Evolutionary conservation across 1,140 invertebrate genomes (phyloP).

Genomic region (Anoplophora glabripennis): DNA sequence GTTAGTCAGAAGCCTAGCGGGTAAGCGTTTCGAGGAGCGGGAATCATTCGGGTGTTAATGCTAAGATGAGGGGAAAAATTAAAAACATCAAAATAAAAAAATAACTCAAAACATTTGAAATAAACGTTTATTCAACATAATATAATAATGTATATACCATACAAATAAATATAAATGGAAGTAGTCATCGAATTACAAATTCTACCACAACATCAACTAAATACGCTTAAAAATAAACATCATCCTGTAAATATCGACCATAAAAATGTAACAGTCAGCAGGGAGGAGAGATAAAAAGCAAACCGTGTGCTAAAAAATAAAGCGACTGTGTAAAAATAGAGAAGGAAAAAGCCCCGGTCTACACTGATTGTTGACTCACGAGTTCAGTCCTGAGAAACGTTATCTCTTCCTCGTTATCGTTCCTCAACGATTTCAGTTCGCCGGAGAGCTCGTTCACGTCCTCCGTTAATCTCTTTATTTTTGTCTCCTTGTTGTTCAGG

Average conservation of each 20-base stretch:
- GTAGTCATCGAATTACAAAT: background rate
- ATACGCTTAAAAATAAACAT: background rate
- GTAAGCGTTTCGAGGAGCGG: background rate
- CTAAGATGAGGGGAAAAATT: no score
- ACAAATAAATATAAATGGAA: background rate
- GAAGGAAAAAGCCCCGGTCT: constrained; percentile 24
- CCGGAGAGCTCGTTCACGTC: constrained; percentile 63
- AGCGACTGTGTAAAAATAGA: constrained; percentile 17
- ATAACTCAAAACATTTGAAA: constrained; percentile 12
- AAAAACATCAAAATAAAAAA: constrained; percentile 1
- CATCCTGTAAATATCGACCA: background rate
- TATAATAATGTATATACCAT: constrained; percentile 9
- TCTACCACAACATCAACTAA: constrained; percentile 1
- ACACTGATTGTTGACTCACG: constrained; percentile 58
- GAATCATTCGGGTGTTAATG: no score
- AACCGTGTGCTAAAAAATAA: constrained; percentile 20
- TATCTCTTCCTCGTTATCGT: constrained; percentile 62
- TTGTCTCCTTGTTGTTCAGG: constrained; percentile 68
- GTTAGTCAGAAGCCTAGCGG: background rate
- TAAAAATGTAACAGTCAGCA: constrained; percentile 9
- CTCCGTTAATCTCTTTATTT: constrained; percentile 57
- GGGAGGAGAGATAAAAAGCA: constrained; percentile 5
- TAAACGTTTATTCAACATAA: constrained; percentile 14
- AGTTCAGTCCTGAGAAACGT: constrained; percentile 61
- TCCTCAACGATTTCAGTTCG: constrained; percentile 60